Conservation (phyloP, 35 echinoderm and acorn worm genomes). For the Stichopus chloronotus region DNA sequence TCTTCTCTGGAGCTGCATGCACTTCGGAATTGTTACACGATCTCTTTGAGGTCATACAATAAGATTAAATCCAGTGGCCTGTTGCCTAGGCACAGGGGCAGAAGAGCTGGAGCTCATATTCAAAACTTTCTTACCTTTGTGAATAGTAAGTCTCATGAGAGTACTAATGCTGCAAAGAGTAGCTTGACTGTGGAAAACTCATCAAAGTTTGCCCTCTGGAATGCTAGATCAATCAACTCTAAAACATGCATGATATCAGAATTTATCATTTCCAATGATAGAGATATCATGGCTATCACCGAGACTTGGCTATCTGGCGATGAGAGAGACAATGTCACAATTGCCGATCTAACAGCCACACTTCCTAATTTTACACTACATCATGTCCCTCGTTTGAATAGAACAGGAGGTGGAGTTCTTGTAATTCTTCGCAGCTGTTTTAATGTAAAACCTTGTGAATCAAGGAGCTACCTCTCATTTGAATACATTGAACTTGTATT, state of each 20-base stretch:
- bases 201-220: neutral
- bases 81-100: neutral
- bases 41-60: too few species aligned
- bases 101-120: neutral
- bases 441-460: too few species aligned
- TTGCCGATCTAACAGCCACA: too few species aligned
- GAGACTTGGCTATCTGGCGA: neutral
- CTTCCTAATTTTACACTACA: constrained; percentile 2
- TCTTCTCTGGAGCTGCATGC: too few species aligned
- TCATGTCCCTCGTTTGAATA: constrained; percentile 3
- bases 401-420: neutral
- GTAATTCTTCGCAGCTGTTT: neutral
- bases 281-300: too few species aligned
- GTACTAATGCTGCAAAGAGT: too few species aligned
- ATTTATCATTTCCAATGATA: neutral
- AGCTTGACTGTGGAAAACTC: too few species aligned
- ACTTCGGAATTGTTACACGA: too few species aligned
- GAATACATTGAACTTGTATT: too few species aligned
- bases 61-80: too few species aligned
- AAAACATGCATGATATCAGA: neutral
- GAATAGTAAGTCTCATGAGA: too few species aligned
- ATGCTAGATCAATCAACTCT: too few species aligned
- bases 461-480: constrained; percentile 1
- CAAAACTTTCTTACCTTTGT: neutral
- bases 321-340: neutral